Percentiles rank a stretch among this genome's conserved stretches.
Evolutionary conservation across 2,888 invertebrate genomes (phyloP).

Genomic region (Drosophila hamatofila): DNA sequence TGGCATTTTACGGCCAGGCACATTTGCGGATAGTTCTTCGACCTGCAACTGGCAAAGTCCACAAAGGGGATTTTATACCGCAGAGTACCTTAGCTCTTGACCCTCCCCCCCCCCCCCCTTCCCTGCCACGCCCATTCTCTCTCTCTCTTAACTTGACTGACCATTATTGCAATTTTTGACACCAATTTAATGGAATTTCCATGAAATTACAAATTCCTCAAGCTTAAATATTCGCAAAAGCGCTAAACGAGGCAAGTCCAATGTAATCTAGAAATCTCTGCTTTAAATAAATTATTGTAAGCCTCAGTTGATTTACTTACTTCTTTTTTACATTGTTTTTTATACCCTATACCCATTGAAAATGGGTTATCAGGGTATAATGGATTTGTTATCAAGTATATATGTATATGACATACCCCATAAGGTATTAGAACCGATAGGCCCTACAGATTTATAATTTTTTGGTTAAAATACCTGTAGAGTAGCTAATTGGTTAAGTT

Average conservation of each 20-base stretch:
- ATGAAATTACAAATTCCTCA: slow-evolving; percentile 3
- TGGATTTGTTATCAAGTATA: no score
- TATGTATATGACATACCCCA: no score
- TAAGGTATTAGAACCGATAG: no score
- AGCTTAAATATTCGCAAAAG: slow-evolving; percentile 34
- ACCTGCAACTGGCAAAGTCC: slow-evolving; percentile 43
- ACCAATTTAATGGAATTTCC: slow-evolving; percentile 56
- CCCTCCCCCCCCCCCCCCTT: background rate
- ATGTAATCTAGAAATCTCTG: slow-evolving; percentile 59
- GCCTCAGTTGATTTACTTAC: slow-evolving; percentile 40
- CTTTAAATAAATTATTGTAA: slow-evolving; percentile 61
- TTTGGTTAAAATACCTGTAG: no score
- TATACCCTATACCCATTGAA: background rate
- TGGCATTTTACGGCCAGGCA: slow-evolving; percentile 56
- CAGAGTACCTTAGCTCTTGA: background rate
- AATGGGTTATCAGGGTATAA: slow-evolving; percentile 20
- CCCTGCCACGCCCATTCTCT: background rate
- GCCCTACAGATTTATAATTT: no score
- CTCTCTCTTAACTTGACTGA: slow-evolving; percentile 8
- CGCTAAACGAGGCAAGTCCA: slow-evolving; percentile 25
- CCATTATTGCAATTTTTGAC: slow-evolving; percentile 66
- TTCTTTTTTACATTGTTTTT: background rate
- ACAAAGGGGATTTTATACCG: slow-evolving; percentile 18
- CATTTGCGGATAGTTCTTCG: slow-evolving; percentile 41
- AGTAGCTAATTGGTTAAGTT: no score